Evolutionary conservation across 2,797 vertebrate species (phyloP).

Genomic region (Chaetophractus vellerosus): DNA sequence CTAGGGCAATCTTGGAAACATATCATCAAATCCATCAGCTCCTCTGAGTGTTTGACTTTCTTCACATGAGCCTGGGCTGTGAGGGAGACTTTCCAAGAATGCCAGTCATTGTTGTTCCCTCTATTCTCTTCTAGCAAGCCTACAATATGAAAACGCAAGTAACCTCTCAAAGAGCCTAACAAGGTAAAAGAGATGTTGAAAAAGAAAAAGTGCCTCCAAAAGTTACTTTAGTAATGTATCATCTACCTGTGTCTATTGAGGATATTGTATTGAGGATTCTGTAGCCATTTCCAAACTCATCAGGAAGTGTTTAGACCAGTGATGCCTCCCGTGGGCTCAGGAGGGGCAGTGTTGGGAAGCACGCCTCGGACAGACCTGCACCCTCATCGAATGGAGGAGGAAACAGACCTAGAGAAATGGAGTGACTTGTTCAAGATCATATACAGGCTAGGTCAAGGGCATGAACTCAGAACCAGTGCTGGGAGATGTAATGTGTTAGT

Average conservation of each 20-base stretch:
- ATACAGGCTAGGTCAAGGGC: neutral
- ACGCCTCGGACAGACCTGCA: neutral
- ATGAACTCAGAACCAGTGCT: neutral
- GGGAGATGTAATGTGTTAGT: neutral
- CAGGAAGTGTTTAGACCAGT: neutral
- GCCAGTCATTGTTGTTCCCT: neutral
- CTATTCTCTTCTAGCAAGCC: neutral
- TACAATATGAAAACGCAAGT: conserved; percentile 50
- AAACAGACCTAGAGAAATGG: neutral
- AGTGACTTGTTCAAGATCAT: neutral
- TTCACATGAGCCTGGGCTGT: neutral
- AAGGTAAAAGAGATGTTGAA: neutral
- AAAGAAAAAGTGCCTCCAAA: neutral
- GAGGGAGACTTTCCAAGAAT: neutral
- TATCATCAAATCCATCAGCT: neutral
- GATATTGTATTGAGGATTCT: neutral
- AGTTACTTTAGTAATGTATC: conserved; percentile 1
- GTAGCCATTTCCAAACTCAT: conserved; percentile 1
- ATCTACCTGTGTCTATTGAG: neutral
- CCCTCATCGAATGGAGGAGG: neutral
- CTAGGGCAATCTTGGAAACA: conserved; percentile 24
- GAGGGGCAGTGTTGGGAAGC: neutral
- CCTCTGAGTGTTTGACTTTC: neutral
- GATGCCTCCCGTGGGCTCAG: neutral
- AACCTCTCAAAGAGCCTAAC: neutral